Evolutionary conservation across 2,797 vertebrate species (phyloP), one percentile per base, ranked within the genome.

Genomic region (Chaetophractus vellerosus): DNA sequence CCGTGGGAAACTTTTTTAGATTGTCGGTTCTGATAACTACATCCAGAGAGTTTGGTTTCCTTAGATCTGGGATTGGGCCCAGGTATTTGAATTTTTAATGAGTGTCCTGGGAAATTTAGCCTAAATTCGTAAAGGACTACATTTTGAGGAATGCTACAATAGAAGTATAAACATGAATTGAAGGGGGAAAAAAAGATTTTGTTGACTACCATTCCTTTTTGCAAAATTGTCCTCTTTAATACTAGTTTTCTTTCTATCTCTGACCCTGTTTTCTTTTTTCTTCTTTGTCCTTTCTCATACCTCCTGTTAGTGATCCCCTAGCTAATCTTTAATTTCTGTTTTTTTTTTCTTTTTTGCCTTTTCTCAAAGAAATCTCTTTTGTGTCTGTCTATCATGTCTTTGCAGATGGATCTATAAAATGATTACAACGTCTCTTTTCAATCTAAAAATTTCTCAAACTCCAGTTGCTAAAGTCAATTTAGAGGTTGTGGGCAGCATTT

Each of bases 331-430:
- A 18, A 36, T 90, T 90, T 95, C 16, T 66, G 52, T n/a, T 68
- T 83, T 91, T 91, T 84, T 19, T 55, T 3, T 81, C 12, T 18
- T 38, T 72, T 82, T 78, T 16, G 52, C 23, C 3, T 7, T 91
- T 84, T 93, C 75, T 93, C 68, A 64, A 85, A 88, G 15, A 82
- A 81, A 31, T 81, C 38, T 93, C 59, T 89, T 89, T 45, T 83
- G 78, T 41, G 68, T 83, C 86, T 76, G 75, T 90, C 55, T 50
- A 4, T 93, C n/a, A 7, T 74, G 71, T 75, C 24, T 94, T 75
- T 88, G 33, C 28, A 55, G 14, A 31, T 92, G 64, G 16, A 92
- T 69, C 69, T 91, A 74, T 38, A 80, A 78, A 86, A 91, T 94
- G 45, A 74, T 81, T 16, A 74, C 45, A 88, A 50, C 12, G 0